phyloP scores from a whole-genome alignment of 2,888 invertebrate species.

The Elysia crispata region DNA sequence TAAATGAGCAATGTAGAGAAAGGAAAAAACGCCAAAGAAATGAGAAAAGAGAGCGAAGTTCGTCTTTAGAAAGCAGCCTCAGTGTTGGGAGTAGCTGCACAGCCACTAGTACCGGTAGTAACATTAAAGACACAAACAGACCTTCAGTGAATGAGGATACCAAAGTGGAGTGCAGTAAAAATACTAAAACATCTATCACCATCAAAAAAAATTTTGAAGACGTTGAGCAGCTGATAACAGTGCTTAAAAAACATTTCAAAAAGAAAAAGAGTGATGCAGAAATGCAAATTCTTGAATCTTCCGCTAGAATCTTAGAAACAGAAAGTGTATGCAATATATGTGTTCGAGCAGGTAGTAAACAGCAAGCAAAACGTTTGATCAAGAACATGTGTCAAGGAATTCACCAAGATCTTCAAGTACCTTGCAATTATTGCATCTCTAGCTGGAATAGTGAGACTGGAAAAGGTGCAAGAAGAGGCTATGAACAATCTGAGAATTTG shows the following conservation, averaged over 20 bases:
- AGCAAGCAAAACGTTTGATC: too few species aligned
- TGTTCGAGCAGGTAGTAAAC: too few species aligned
- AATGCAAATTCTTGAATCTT: not conserved
- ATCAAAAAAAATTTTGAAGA: not conserved
- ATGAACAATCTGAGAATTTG: not conserved
- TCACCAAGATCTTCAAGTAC: too few species aligned
- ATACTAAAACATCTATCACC: not conserved
- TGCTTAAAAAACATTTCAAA: conserved; percentile 5
- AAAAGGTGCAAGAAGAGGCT: not conserved
- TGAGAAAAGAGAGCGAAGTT: not conserved
- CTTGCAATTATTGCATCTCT: too few species aligned
- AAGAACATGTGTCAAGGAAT: too few species aligned
- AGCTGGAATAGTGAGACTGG: not conserved
- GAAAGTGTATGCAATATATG: not conserved
- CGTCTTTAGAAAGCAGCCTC: not conserved
- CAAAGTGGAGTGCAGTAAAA: too few species aligned
- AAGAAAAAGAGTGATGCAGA: not conserved
- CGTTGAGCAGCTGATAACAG: not conserved
- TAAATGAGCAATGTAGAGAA: not conserved
- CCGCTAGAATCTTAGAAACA: not conserved
- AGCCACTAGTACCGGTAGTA: not conserved
- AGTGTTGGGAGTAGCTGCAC: not conserved
- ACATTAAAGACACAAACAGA: not conserved
- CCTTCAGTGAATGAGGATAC: not conserved
- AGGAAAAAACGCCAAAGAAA: not conserved